These are phyloP conservation scores for Apostichopus leukothele DNA, from an alignment of 53 echinoderm and acorn worm species.

Conservation along the genomic window DNA sequence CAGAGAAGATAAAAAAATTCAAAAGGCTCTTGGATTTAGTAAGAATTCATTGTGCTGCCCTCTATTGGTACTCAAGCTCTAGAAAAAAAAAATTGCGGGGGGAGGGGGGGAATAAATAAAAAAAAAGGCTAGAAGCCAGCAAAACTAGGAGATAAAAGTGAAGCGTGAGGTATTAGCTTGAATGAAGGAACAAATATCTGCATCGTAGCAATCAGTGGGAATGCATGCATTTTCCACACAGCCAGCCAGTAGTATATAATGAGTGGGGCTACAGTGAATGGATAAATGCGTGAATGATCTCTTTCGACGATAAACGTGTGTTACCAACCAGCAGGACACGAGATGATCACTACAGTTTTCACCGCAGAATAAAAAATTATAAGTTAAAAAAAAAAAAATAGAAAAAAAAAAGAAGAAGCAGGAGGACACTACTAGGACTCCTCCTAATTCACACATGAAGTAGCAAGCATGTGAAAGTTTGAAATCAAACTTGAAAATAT, in stretches of 20 bases:
- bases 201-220: conserved; percentile 34
- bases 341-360: too few species aligned
- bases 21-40: background rate
- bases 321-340: too few species aligned
- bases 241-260: conserved; percentile 35
- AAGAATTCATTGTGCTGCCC: conserved; percentile 31
- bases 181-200: conserved; percentile 44
- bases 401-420: background rate
- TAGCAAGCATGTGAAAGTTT: conserved; percentile 8
- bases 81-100: conserved; percentile 15
- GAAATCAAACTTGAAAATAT: too few species aligned
- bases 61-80: background rate
- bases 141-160: conserved; percentile 48
- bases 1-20: background rate
- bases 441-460: conserved; percentile 14
- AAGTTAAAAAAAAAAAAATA: too few species aligned
- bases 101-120: background rate
- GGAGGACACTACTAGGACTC: background rate
- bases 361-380: conserved; percentile 5
- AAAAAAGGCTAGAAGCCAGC: conserved; percentile 39
- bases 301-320: background rate
- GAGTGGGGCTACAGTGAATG: conserved; percentile 52
- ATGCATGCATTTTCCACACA: conserved; percentile 48
- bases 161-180: conserved; percentile 51
- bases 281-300: conserved; percentile 49